phyloP scores from a whole-genome alignment of 2,797 vertebrate genomes.

The Ispidina lecontei region DNA sequence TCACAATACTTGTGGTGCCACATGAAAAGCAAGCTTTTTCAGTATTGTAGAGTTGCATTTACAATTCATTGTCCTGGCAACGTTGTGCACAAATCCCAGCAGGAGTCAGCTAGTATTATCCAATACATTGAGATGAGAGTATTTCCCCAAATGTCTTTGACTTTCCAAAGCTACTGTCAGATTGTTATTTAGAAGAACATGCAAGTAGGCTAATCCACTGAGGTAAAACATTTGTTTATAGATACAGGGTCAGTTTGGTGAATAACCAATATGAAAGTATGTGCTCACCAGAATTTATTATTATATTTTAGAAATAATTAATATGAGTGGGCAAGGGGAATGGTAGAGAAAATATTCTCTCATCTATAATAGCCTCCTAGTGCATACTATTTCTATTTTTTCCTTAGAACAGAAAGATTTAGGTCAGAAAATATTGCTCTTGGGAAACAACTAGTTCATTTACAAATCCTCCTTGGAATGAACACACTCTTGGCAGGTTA shows the following conservation, averaged over 20 bases:
- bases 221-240: background rate
- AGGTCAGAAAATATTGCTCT: conserved; percentile 21
- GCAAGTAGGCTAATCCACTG: background rate
- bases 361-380: background rate
- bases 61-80: background rate
- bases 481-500: conserved; percentile 49
- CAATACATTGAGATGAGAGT: background rate
- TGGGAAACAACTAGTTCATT: conserved; percentile 23
- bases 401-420: background rate
- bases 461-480: conserved; percentile 27
- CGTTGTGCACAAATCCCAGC: background rate
- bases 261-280: background rate
- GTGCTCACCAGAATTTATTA: background rate
- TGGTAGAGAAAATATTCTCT: background rate
- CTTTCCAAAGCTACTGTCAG: background rate
- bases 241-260: background rate
- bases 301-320: background rate
- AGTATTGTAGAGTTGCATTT: background rate
- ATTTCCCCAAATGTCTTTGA: background rate
- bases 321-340: background rate
- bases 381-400: background rate
- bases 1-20: background rate
- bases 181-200: conserved; percentile 2
- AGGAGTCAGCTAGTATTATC: background rate
- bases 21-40: background rate